Percentiles rank a stretch among this genome's conserved stretches.
Conservation (phyloP, 2,797 vertebrate genomes). For the Rhinella marina region DNA sequence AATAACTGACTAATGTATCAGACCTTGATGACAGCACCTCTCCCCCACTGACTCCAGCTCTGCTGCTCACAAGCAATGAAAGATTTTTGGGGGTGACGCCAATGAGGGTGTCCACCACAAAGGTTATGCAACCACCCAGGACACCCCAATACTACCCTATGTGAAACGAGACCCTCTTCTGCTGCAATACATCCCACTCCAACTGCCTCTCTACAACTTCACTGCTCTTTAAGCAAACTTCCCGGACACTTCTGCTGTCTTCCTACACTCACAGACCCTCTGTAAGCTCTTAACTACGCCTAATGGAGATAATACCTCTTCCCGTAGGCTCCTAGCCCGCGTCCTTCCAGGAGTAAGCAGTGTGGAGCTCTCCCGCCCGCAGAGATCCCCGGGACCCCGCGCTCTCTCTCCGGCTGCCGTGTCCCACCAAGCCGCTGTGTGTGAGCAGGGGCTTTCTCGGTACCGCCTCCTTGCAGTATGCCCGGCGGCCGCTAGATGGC, state of each 20-base stretch:
- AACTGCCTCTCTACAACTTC: neutral
- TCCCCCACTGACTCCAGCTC: too few species aligned
- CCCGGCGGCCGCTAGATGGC: slow-evolving; percentile 7
- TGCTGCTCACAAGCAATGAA: too few species aligned
- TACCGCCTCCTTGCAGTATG: slow-evolving; percentile 46
- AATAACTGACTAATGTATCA: neutral
- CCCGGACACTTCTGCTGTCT: neutral
- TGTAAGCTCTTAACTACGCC: neutral
- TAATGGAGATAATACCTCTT: neutral
- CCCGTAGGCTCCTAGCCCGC: neutral
- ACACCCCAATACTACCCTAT: too few species aligned
- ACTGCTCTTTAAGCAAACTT: neutral
- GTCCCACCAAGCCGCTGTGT: slow-evolving; percentile 29
- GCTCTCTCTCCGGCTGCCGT: slow-evolving; percentile 9
- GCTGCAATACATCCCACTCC: neutral
- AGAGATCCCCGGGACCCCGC: neutral
- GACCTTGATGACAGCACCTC: too few species aligned
- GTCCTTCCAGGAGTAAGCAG: neutral
- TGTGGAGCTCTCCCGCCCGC: neutral
- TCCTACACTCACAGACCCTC: neutral
- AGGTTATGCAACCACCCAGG: too few species aligned
- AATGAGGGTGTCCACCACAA: too few species aligned
- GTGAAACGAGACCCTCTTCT: neutral
- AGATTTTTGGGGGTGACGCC: too few species aligned
- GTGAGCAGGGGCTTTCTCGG: neutral